Evolutionary conservation across 2,888 invertebrate genomes (phyloP).

Genomic region (Tetranychus truncatus): DNA sequence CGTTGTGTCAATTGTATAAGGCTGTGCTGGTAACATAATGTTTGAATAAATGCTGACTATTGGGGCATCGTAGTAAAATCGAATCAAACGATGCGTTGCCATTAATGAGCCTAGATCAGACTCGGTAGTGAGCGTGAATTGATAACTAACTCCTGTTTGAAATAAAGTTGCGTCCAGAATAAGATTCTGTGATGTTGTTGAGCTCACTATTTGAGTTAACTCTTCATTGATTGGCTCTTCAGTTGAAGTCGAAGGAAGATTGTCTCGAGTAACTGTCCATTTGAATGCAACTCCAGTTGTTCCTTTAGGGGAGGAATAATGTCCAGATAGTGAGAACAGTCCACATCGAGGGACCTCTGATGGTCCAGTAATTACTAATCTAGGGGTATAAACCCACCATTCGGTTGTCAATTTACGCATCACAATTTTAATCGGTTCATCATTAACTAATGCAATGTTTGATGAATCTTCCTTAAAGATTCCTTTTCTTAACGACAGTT

Average conservation of each 20-base stretch:
- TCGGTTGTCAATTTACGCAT: slow-evolving; percentile 18
- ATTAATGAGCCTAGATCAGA: slow-evolving; percentile 22
- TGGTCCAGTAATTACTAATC: slow-evolving; percentile 24
- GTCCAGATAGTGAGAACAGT: slow-evolving; percentile 24
- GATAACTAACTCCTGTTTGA: slow-evolving; percentile 22
- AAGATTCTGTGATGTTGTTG: slow-evolving; percentile 19
- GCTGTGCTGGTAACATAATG: slow-evolving; percentile 19
- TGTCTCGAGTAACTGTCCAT: slow-evolving; percentile 20
- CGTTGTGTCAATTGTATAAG: slow-evolving; percentile 21
- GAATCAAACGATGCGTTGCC: slow-evolving; percentile 21
- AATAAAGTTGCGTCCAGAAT: slow-evolving; percentile 21
- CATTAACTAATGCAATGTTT: slow-evolving; percentile 22
- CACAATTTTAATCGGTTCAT: slow-evolving; percentile 16
- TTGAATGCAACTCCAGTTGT: slow-evolving; percentile 22
- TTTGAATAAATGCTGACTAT: slow-evolving; percentile 23
- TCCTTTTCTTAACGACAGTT: slow-evolving; percentile 22
- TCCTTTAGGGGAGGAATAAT: slow-evolving; percentile 26
- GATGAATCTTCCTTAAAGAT: slow-evolving; percentile 24
- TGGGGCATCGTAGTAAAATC: slow-evolving; percentile 22
- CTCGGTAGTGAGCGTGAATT: slow-evolving; percentile 23
- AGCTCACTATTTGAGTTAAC: slow-evolving; percentile 12
- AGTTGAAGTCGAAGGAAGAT: slow-evolving; percentile 1
- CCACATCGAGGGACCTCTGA: slow-evolving; percentile 25
- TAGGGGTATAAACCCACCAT: slow-evolving; percentile 22
- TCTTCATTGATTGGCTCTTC: slow-evolving; percentile 18